Percentiles rank a stretch among this genome's conserved stretches.
Conservation (phyloP, 2,797 vertebrate species). For the Chloroceryle inda region DNA sequence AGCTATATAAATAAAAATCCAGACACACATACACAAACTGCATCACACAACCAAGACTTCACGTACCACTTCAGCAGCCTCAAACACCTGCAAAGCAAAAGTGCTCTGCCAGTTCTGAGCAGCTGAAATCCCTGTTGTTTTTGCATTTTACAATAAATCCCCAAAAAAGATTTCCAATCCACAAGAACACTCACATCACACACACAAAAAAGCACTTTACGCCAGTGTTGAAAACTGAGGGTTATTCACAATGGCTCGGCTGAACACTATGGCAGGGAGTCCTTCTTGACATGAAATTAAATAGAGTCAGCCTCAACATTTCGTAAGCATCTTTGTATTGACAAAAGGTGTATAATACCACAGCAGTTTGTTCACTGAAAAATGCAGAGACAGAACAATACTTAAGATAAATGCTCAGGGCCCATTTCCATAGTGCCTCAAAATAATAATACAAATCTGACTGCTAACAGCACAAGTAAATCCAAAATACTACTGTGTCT, state of each 20-base stretch:
- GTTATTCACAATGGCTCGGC: neutral
- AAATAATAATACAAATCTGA: neutral
- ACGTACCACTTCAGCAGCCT: fast-evolving
- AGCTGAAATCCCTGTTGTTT: neutral
- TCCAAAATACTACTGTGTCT: neutral
- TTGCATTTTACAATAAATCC: neutral
- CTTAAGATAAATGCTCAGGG: neutral
- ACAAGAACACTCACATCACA: neutral
- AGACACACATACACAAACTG: neutral
- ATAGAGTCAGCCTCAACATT: neutral
- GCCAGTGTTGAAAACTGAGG: neutral
- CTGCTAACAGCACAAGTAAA: neutral
- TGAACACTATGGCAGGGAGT: neutral
- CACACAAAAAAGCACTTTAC: neutral
- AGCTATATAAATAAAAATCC: neutral
- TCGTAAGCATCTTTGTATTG: neutral
- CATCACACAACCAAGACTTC: neutral
- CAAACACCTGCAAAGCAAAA: neutral
- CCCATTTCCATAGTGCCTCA: neutral
- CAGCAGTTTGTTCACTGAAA: fast-evolving
- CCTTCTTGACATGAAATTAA: neutral
- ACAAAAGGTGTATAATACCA: neutral
- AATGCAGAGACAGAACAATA: neutral
- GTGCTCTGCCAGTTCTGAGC: neutral
- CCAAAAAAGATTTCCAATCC: neutral